These are phyloP conservation scores for Okamejei kenojei DNA, from an alignment of 2,797 vertebrate genomes.

Conservation along the genomic window DNA sequence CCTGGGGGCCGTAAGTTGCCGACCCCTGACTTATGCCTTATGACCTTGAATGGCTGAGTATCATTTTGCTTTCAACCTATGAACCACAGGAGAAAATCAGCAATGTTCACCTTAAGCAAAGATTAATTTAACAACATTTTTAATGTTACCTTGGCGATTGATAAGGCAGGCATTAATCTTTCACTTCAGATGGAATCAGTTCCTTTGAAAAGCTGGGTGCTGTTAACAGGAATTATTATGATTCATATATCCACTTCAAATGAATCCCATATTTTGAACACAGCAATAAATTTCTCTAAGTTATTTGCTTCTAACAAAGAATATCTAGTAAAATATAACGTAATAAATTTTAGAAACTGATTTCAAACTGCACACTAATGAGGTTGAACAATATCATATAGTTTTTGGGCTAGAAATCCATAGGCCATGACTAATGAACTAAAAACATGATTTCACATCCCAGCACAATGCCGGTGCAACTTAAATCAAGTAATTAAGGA, in stretches of 20 bases:
- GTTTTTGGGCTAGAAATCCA: no score
- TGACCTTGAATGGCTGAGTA: not conserved
- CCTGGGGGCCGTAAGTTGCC: no score
- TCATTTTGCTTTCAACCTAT: not conserved
- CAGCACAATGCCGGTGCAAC: no score
- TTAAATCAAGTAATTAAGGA: no score
- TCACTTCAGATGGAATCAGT: not conserved
- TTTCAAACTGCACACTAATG: not conserved
- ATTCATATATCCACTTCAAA: not conserved
- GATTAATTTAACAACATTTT: not conserved
- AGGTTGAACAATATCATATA: no score
- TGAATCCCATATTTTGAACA: not conserved
- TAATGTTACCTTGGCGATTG: not conserved
- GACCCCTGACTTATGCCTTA: no score
- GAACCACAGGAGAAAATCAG: not conserved
- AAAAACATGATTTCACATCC: no score
- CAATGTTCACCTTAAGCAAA: not conserved
- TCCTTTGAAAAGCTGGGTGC: not conserved
- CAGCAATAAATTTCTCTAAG: not conserved
- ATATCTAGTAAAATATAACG: not conserved
- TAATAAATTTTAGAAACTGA: not conserved
- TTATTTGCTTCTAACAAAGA: not conserved
- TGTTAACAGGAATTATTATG: not conserved
- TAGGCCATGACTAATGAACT: no score
- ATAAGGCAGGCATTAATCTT: constrained; percentile 14